Evolutionary conservation across 2,797 vertebrate species (phyloP), one percentile per base, ranked within the genome.

Genomic region (Acanthis flammea): DNA sequence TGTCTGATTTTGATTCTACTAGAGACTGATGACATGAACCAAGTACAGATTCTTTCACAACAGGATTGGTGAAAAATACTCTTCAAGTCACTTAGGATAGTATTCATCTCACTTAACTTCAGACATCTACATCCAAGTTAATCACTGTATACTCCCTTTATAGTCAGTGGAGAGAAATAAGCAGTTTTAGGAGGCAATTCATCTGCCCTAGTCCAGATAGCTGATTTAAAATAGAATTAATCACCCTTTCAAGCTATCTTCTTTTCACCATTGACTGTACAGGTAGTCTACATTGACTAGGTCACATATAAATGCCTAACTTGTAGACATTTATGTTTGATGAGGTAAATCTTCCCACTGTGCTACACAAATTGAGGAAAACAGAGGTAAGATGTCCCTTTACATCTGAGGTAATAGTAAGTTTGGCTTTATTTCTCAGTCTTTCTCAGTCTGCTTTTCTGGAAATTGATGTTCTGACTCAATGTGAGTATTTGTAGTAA

Each of bases 101-200:
- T 79, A 94, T 96, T 93, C 75, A 87, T 95, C 96, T 96, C 95
- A 92, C 86, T 94, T 95, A 92, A 91, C 89, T 93, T 70, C 72
- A 94, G 67, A 73, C 60, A 55, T 92, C 84, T 93, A 93, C 67
- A 85, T 86, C 60, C 0, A 0, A 93, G 81, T 87, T 92, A 96
- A 92, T 89, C 78, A 79, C 92, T 87, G 12, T 44, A 48, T 79
- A 57, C 51, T 89, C 51, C 45, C 51, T 91, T 91, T 91, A 87
- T 65, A 93, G 86, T 76, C 86, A 91, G 27, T 39, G 77, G 81
- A 93, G 53, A 89, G 77, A 93, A 95, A 96, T 93, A 95, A 96
- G 81, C 81, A 89, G 63, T 62, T 93, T 85, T 76, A 89, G 84
- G 91, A 93, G 47, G 81, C 53, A 89, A 92, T 94, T 89, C 67